Evolutionary conservation across 2,888 invertebrate genomes (phyloP).

Genomic region (Sesia apiformis): DNA sequence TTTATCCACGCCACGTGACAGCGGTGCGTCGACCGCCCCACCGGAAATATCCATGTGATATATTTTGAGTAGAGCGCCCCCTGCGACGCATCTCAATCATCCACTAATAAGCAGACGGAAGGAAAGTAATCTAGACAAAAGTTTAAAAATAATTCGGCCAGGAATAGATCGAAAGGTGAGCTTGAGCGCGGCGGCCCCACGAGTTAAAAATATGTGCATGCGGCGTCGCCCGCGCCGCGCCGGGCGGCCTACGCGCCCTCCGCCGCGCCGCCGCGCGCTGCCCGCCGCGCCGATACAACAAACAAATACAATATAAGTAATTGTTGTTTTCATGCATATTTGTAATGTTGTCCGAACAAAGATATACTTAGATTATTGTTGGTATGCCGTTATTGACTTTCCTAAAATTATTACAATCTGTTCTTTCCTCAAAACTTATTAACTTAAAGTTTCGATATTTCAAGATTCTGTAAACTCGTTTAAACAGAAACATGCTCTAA

Average conservation of each 20-base stretch:
- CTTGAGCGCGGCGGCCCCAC: conserved; percentile 62
- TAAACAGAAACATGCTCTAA: too few relatives aligned
- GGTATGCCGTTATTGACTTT: too few relatives aligned
- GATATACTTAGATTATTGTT: too few relatives aligned
- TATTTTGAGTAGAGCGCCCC: conserved; percentile 61
- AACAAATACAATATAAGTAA: too few relatives aligned
- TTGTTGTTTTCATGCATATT: too few relatives aligned
- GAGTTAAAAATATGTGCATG: conserved; percentile 52
- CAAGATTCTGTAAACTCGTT: too few relatives aligned
- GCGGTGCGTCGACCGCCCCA: conserved; percentile 28
- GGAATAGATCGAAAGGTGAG: conserved; percentile 72
- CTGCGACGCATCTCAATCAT: conserved; percentile 72
- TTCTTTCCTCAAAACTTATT: too few relatives aligned
- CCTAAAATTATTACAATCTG: too few relatives aligned
- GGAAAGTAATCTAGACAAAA: conserved; percentile 73
- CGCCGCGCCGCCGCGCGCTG: conserved; percentile 24
- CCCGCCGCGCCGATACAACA: conserved; percentile 16
- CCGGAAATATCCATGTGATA: conserved; percentile 60
- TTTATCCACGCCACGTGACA: conserved; percentile 25
- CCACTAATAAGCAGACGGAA: conserved; percentile 70
- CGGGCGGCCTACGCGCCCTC: conserved; percentile 28
- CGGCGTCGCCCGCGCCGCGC: conserved; percentile 42
- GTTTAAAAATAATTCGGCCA: conserved; percentile 63
- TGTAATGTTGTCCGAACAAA: too few relatives aligned
- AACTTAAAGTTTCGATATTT: too few relatives aligned